These are phyloP conservation scores for Hanleya hanleyi DNA, from an alignment of 2,888 invertebrate genomes.

Conservation along the genomic window DNA sequence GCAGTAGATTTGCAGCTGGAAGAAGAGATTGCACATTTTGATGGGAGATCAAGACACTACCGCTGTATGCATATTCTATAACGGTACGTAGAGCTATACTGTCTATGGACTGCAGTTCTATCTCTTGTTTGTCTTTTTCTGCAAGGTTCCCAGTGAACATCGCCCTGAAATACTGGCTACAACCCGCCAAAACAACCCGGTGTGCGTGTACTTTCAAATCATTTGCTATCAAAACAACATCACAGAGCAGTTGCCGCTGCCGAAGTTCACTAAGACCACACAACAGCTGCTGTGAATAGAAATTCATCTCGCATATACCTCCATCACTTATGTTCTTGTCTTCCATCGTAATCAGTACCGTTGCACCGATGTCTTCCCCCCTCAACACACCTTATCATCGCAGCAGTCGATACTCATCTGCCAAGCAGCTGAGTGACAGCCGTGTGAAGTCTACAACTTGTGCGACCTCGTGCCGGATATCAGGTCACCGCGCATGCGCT, in stretches of 20 bases:
- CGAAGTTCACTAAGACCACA: not conserved
- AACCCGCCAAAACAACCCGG: not conserved
- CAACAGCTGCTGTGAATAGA: not conserved
- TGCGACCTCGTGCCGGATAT: not conserved
- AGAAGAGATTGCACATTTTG: not conserved
- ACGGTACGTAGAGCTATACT: not conserved
- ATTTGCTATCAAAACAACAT: not conserved
- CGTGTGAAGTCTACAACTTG: not conserved
- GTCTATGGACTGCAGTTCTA: not conserved
- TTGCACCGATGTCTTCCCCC: not conserved
- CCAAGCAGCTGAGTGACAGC: not conserved
- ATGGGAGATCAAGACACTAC: not conserved
- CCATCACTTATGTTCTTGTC: not conserved
- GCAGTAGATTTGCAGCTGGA: not conserved
- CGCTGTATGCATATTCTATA: slow-evolving; percentile 1
- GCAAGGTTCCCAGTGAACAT: not conserved
- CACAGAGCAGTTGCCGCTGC: not conserved
- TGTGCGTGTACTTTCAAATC: not conserved
- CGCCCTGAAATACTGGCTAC: not conserved
- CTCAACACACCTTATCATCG: not conserved
- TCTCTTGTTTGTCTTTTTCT: not conserved
- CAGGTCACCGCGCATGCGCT: not conserved
- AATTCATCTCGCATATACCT: not conserved
- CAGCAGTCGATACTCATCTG: too few relatives aligned
- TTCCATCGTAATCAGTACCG: not conserved